Evolutionary conservation across 2,113 vertebrate species (phyloP).

Genomic region (Rhegmatorhina hoffmannsi): DNA sequence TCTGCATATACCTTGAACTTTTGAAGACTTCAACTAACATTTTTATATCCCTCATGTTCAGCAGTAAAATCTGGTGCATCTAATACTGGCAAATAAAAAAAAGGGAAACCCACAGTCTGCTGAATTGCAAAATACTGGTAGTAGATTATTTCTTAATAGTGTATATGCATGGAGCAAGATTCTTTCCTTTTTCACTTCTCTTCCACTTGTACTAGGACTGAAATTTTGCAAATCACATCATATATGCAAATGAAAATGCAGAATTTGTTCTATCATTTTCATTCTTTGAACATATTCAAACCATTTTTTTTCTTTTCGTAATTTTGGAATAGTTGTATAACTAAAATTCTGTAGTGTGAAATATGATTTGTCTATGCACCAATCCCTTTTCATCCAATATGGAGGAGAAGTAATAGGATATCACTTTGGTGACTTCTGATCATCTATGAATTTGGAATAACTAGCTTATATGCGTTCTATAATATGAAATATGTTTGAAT

Average conservation of each 20-base stretch:
- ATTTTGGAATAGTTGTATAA: not conserved
- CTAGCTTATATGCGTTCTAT: not conserved
- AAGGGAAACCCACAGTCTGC: not conserved
- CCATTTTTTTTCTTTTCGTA: not conserved
- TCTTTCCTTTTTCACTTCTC: not conserved
- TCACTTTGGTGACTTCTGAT: not conserved
- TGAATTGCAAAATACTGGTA: not conserved
- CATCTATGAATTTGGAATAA: not conserved
- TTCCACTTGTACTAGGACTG: not conserved
- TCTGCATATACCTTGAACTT: not conserved
- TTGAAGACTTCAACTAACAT: not conserved
- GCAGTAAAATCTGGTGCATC: not conserved
- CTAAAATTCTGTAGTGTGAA: not conserved
- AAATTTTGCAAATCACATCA: not conserved
- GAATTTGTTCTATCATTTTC: not conserved
- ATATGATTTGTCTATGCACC: accelerated
- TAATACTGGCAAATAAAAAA: not conserved
- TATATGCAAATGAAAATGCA: not conserved
- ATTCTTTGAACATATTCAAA: not conserved
- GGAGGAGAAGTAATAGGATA: not conserved
- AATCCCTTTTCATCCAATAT: not conserved
- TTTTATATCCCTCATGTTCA: not conserved
- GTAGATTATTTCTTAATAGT: not conserved
- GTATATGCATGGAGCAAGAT: not conserved
- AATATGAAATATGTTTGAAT: not conserved